A percentile compares a stretch with the other conserved stretches of the same genome.
Evolutionary conservation across 2,888 invertebrate genomes (phyloP).

Genomic region (Andrena haemorrhoa): DNA sequence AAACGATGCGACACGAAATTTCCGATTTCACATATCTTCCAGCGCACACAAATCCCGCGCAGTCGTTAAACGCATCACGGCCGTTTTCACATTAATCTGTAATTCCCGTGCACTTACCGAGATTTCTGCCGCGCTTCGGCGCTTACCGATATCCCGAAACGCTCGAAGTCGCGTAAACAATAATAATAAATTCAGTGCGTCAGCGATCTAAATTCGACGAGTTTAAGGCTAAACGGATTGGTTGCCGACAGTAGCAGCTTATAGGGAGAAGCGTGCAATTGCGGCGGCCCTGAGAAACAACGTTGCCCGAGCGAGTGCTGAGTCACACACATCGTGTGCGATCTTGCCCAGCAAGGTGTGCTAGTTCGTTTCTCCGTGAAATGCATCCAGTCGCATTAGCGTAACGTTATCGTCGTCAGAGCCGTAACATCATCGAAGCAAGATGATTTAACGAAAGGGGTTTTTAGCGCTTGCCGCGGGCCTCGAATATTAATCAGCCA

Average conservation of each 20-base stretch:
- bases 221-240: conserved; percentile 19
- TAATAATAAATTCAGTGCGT: not conserved
- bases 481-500: conserved; percentile 52
- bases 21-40: not conserved
- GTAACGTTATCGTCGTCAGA: conserved; percentile 34
- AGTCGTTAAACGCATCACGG: not conserved
- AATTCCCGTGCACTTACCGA: not conserved
- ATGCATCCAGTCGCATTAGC: conserved; percentile 52
- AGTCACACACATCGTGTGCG: conserved; percentile 78
- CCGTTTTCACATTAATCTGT: not conserved
- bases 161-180: not conserved
- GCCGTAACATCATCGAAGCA: conserved; percentile 24
- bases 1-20: not conserved
- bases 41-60: not conserved
- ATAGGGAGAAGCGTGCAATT: conserved; percentile 62
- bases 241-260: conserved; percentile 1
- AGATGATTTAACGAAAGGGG: conserved; percentile 53
- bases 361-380: conserved; percentile 67
- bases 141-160: not conserved
- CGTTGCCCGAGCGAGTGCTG: conserved; percentile 75
- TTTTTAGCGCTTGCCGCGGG: conserved; percentile 54
- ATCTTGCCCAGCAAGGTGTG: conserved; percentile 75
- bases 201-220: not conserved
- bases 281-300: conserved; percentile 70
- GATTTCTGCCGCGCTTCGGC: not conserved